Evolutionary conservation across 2,888 invertebrate species (phyloP), one percentile per base, ranked within the genome.

Genomic region (Pachymerium ferrugineum): DNA sequence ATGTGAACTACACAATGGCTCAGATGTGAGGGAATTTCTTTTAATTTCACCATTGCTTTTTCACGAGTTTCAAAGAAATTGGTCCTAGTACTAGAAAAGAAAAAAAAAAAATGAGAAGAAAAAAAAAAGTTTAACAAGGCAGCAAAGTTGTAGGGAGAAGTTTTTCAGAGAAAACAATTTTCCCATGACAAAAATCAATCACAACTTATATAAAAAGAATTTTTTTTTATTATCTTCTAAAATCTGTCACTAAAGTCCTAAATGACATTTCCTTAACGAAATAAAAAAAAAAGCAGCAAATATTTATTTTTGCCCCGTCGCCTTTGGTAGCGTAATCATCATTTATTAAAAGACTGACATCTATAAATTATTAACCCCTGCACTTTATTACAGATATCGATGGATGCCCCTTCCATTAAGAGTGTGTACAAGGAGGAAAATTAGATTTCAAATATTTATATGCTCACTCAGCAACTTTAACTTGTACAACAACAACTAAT

Each of bases 31-130:
- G 47, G 47, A 47, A 47, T 47, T 47, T 47, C 22, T 22, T 47
- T 47, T 47, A 47, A 19, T 47, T 47, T 47, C 47, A 47, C n/a
- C 47, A 47, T 47, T 47, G 47, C 47, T 47, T 47, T 47, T 47
- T 8, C 47, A 47, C 19, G 47, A 47, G 47, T 47, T 47, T 47
- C 47, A 8, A 16, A 47, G 47, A 47, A 47, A 47, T 47, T 47
- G 47, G 47, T n/a, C n/a, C n/a, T n/a, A n/a, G n/a, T n/a, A n/a
- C n/a, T n/a, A n/a, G n/a, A n/a, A n/a, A n/a, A n/a, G n/a, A n/a
- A n/a, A n/a, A n/a, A n/a, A n/a, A n/a, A n/a, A 22, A 47, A 47
- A 47, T 47, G 47, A 3, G 16, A 8, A 16, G 8, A n/a, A 16
- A 16, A 1, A 16, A 47, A 47, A 47, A 47, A 47, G 1, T 3